A percentile compares a stretch with the other conserved stretches of the same genome.
phyloP scores from a whole-genome alignment of 2,888 invertebrate genomes.

The Lordiphosa fenestrarum region DNA sequence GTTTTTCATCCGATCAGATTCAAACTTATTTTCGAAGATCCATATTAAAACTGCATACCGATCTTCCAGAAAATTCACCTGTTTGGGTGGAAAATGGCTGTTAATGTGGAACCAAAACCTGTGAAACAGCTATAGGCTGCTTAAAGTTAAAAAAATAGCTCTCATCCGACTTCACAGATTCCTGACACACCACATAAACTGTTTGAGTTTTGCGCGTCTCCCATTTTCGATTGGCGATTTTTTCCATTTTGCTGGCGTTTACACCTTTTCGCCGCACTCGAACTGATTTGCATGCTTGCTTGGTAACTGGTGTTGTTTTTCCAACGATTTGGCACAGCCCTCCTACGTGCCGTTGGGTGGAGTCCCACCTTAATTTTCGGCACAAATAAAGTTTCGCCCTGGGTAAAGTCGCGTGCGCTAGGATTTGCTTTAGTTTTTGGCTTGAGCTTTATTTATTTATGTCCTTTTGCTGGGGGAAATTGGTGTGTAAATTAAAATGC shows the following conservation, averaged over 20 bases:
- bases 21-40: too few species aligned
- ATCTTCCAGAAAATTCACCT: too few species aligned
- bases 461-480: conserved; percentile 36
- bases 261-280: conserved; percentile 40
- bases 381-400: conserved; percentile 32
- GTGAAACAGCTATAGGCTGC: too few species aligned
- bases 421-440: conserved; percentile 57
- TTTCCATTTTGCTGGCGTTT: conserved; percentile 33
- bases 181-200: conserved; percentile 4
- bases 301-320: conserved; percentile 58
- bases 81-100: too few species aligned
- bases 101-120: too few species aligned
- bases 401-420: conserved; percentile 13
- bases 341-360: neutral
- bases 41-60: too few species aligned
- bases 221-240: conserved; percentile 58
- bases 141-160: too few species aligned
- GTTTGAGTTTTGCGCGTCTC: conserved; percentile 22
- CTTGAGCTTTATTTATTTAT: conserved; percentile 65
- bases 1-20: too few species aligned
- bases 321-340: conserved; percentile 62
- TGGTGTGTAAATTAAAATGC: conserved; percentile 73
- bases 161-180: too few species aligned
- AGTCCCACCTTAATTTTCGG: conserved; percentile 2
- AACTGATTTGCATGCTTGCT: conserved; percentile 61